Evolutionary conservation across 2,113 vertebrate species (phyloP).

Genomic region (Muntiacus muntjak): DNA sequence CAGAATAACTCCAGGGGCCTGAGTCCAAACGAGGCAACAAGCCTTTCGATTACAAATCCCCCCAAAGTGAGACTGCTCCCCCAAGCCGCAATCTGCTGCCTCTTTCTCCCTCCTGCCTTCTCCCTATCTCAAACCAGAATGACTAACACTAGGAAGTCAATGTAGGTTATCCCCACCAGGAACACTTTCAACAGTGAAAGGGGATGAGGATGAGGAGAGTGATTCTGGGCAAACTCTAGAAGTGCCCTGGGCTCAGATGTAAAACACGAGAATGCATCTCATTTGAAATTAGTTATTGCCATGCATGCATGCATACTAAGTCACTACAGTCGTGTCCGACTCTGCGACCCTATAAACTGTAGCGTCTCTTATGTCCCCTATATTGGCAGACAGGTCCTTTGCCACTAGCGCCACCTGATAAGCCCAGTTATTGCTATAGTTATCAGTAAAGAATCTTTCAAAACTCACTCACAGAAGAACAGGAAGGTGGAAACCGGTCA

Average conservation of each 20-base stretch:
- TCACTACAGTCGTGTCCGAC: background rate
- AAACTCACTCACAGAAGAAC: background rate
- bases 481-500: background rate
- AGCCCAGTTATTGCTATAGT: background rate
- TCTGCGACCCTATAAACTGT: background rate
- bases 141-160: background rate
- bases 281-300: background rate
- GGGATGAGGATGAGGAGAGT: too few relatives aligned
- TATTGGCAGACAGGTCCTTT: background rate
- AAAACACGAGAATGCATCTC: background rate
- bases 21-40: background rate
- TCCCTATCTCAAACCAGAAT: background rate
- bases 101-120: background rate
- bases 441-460: background rate
- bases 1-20: background rate
- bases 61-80: background rate
- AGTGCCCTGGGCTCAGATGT: accelerated
- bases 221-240: background rate
- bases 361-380: background rate
- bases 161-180: background rate
- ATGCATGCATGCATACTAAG: accelerated
- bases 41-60: background rate
- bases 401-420: background rate
- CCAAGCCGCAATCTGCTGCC: too few relatives aligned
- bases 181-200: background rate